phyloP scores from a whole-genome alignment of 2,797 vertebrate genomes.

The Distichodus sexfasciatus region DNA sequence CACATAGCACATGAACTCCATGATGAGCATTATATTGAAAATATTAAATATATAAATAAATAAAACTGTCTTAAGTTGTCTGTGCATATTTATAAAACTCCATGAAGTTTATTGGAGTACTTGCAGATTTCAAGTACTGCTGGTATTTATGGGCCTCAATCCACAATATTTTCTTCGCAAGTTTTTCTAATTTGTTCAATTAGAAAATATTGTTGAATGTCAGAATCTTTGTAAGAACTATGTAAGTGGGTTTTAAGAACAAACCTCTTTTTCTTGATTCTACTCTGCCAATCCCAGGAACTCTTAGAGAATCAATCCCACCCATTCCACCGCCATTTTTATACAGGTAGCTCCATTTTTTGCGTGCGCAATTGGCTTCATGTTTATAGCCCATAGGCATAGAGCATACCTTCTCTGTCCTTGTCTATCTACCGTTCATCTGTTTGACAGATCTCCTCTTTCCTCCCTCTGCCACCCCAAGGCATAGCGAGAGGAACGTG shows the following conservation, averaged over 20 bases:
- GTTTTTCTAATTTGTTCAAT: too few species aligned
- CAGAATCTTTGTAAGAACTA: too few species aligned
- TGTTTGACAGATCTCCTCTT: conserved; percentile 60
- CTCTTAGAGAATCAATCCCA: conserved; percentile 8
- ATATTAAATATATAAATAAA: too few species aligned
- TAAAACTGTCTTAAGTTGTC: too few species aligned
- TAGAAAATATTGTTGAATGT: too few species aligned
- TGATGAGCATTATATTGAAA: not conserved
- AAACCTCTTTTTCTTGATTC: not conserved
- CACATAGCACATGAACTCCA: not conserved
- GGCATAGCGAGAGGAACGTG: conserved; percentile 64
- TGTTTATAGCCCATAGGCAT: conserved; percentile 37
- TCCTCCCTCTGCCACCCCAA: conserved; percentile 61
- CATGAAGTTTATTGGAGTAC: not conserved
- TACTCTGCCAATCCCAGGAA: not conserved
- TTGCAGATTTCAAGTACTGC: not conserved
- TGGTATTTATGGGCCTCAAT: too few species aligned
- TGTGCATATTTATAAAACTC: not conserved
- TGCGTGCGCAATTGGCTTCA: conserved; percentile 29
- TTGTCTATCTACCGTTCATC: conserved; percentile 40
- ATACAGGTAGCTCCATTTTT: conserved; percentile 25
- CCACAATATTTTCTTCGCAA: too few species aligned
- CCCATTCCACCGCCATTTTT: conserved; percentile 26
- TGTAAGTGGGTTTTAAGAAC: too few species aligned
- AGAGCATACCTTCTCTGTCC: conserved; percentile 46